Evolutionary conservation across 1,140 invertebrate species (phyloP), one percentile per base, ranked within the genome.

Genomic region (Sycophila sp.): DNA sequence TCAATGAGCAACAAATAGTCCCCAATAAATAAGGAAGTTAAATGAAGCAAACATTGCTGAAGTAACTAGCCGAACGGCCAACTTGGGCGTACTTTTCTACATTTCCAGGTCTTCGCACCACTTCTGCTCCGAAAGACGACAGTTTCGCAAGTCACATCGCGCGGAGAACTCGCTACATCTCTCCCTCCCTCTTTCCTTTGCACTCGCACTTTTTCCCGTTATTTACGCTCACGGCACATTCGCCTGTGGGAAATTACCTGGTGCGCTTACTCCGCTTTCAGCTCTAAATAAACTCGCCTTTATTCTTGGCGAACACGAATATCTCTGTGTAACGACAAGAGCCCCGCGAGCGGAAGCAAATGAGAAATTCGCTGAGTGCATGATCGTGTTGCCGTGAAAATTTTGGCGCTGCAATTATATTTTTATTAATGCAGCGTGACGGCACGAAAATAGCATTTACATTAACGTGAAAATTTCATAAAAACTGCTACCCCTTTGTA

Each of bases 171-270:
- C 6, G 24, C n/a, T 51, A 26, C 47, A 4, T 13, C 22, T 53
- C 19, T 19, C 55, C 17, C n/a, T 26, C 24, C 47, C 51, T 65
- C 56, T 64, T 51, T 34, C 24, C 42, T 38, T 15, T 58, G 28
- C 47, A 22, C 55, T 40, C 47, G 40, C 60, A 53, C 56, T 59
- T 51, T 67, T 63, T 53, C 34, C 65, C 40, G 47, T 73, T 75
- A 75, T 75, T 75, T 75, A 74, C 69, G 58, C 45, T 68, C 63
- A 62, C 40, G 59, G 51, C 30, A 34, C 69, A 74, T 64, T 75
- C 42, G 68, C 56, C 70, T 62, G 51, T 72, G 67, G 63, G 68
- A 69, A 75, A 73, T 73, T 73, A 75, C 74, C 28, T 32, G 58
- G 56, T 34, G 55, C 59, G 38, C 40, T 30, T 59, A 59, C n/a